Percentiles rank a stretch among this genome's conserved stretches.
Evolutionary conservation across 2,888 invertebrate species (phyloP).

Genomic region (Physocephala rufipes): DNA sequence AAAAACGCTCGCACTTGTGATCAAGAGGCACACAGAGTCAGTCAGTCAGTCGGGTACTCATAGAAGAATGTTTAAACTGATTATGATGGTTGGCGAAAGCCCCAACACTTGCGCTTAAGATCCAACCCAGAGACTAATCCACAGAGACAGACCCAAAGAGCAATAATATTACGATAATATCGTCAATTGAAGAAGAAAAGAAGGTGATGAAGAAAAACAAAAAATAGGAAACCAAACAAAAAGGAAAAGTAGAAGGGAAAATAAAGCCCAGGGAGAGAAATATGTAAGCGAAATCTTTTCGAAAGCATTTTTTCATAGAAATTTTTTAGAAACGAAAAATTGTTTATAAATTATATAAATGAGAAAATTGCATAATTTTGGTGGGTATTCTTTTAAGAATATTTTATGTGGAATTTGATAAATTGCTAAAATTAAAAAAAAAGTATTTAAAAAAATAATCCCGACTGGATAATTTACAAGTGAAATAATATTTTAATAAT

Average conservation of each 20-base stretch:
- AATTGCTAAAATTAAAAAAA: too few species aligned
- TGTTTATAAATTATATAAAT: too few species aligned
- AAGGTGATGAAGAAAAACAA: background rate
- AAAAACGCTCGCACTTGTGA: too few species aligned
- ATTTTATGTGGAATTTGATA: too few species aligned
- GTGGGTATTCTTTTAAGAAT: too few species aligned
- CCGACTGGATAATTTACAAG: too few species aligned
- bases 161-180: background rate
- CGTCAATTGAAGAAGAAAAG: background rate
- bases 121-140: background rate
- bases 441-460: too few species aligned
- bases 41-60: slow-evolving; percentile 22
- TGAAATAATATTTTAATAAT: too few species aligned
- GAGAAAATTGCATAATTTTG: too few species aligned
- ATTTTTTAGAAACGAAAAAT: background rate
- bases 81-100: slow-evolving; percentile 19
- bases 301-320: background rate
- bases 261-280: too few species aligned
- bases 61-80: slow-evolving; percentile 25
- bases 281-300: background rate
- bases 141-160: background rate
- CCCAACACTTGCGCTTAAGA: slow-evolving; percentile 10
- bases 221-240: background rate
- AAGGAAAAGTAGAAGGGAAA: background rate
- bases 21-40: slow-evolving; percentile 28